A percentile compares a stretch with the other conserved stretches of the same genome.
Evolutionary conservation across 1,140 invertebrate species (phyloP).

Genomic region (Drosophila micromelanica): DNA sequence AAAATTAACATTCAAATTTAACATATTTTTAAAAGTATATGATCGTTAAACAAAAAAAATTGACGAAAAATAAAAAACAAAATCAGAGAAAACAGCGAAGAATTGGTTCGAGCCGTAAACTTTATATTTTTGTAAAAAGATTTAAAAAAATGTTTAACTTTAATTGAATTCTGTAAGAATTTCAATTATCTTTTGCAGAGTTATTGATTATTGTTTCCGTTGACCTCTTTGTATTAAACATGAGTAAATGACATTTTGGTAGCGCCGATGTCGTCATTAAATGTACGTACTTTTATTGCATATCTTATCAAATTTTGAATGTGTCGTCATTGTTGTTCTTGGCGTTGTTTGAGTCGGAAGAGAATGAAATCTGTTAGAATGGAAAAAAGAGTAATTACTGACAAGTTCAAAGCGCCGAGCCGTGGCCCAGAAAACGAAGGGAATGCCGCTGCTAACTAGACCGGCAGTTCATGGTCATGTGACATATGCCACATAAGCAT

Average conservation of each 20-base stretch:
- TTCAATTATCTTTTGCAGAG: slow-evolving; percentile 10
- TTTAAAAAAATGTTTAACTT: no score
- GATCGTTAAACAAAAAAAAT: no score
- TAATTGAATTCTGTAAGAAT: no score
- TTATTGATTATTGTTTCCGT: slow-evolving; percentile 34
- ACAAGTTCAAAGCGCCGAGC: slow-evolving; percentile 40
- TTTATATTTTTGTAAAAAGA: no score
- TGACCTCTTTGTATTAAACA: slow-evolving; percentile 34
- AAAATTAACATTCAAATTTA: neutral
- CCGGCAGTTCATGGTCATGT: slow-evolving; percentile 55
- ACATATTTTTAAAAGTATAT: no score
- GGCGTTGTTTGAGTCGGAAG: neutral
- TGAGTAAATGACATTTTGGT: slow-evolving; percentile 1
- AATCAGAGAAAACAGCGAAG: no score
- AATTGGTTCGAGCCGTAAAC: no score
- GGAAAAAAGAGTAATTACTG: slow-evolving; percentile 18
- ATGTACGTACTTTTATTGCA: slow-evolving; percentile 1
- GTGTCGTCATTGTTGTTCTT: slow-evolving; percentile 28
- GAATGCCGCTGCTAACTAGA: slow-evolving; percentile 21
- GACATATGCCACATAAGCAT: slow-evolving; percentile 41
- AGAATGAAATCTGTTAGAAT: neutral
- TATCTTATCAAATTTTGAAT: slow-evolving; percentile 8
- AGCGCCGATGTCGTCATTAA: slow-evolving; percentile 25
- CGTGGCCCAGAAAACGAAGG: neutral
- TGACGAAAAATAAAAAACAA: no score